Evolutionary conservation across 64 coral and sea anemone genomes (phyloP).

Genomic region (Montipora cactus): DNA sequence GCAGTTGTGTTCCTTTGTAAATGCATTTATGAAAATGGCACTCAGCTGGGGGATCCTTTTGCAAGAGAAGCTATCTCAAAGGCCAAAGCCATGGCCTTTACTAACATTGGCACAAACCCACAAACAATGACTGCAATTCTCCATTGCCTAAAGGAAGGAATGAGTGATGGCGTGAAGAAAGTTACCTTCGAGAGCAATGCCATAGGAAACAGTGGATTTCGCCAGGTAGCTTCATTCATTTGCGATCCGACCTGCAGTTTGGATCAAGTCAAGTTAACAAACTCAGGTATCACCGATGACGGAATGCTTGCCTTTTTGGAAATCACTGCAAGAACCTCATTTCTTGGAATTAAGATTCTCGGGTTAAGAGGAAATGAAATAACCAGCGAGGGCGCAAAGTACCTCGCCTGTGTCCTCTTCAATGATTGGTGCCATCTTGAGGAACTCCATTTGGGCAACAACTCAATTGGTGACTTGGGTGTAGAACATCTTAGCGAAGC

Average conservation of each 20-base stretch:
- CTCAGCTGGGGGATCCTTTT: constrained; percentile 31
- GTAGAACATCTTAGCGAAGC: constrained; percentile 47
- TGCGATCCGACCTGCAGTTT: neutral
- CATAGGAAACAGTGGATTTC: constrained; percentile 17
- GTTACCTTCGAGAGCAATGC: constrained; percentile 30
- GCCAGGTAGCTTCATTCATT: constrained; percentile 22
- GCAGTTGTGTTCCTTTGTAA: constrained; percentile 38
- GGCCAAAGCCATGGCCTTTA: constrained; percentile 17
- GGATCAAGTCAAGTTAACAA: constrained; percentile 33
- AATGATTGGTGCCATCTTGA: constrained; percentile 42
- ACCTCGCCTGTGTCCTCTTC: constrained; percentile 31
- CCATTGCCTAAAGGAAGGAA: neutral
- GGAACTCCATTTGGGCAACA: constrained; percentile 42
- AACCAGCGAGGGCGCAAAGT: constrained; percentile 37
- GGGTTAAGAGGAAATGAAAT: constrained; percentile 37
- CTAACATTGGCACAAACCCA: constrained; percentile 9
- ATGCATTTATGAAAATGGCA: constrained; percentile 19
- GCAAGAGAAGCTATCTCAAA: constrained; percentile 23
- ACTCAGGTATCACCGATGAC: constrained; percentile 16
- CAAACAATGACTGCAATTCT: neutral
- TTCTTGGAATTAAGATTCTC: constrained; percentile 31
- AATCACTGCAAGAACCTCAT: constrained; percentile 25
- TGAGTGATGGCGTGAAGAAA: neutral
- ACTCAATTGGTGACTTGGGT: constrained; percentile 36
- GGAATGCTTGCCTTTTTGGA: constrained; percentile 39